phyloP scores from a whole-genome alignment of 2,888 invertebrate species.

The Tinea semifulvella region DNA sequence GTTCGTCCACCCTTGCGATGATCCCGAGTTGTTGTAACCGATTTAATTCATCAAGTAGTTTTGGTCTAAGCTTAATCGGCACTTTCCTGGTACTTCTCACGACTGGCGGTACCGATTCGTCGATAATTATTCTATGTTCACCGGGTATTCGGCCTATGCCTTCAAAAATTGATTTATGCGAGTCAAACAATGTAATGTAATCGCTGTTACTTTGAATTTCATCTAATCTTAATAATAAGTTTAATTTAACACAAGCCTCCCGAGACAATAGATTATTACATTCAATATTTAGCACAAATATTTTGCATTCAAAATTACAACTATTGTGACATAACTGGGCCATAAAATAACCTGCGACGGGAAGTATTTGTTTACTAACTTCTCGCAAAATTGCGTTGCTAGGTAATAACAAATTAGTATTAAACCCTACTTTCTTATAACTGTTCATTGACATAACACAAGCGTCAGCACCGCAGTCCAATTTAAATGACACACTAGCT shows the following conservation, averaged over 20 bases:
- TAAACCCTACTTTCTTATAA: background rate
- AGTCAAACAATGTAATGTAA: background rate
- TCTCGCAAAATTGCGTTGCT: conserved; percentile 7
- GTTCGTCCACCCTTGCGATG: too few species aligned
- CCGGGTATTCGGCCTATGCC: background rate
- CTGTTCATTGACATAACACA: conserved; percentile 12
- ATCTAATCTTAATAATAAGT: background rate
- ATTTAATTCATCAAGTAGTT: too few species aligned
- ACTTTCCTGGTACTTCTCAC: conserved; percentile 14
- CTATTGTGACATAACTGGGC: background rate
- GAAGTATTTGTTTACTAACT: conserved; percentile 13
- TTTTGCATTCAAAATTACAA: background rate
- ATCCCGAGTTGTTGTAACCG: too few species aligned
- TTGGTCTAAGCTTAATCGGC: too few species aligned
- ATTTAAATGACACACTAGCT: conserved; percentile 1
- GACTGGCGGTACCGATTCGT: conserved; percentile 13
- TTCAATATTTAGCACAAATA: background rate
- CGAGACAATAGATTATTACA: background rate
- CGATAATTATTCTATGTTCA: background rate
- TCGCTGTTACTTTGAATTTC: background rate
- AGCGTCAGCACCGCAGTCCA: conserved; percentile 13
- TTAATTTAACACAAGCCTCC: background rate
- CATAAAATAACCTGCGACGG: conserved; percentile 9
- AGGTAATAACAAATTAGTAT: background rate
- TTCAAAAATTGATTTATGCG: background rate